Evolutionary conservation across 2,888 invertebrate genomes (phyloP), one percentile per base, ranked within the genome.

Genomic region (Rhagonycha fulva): DNA sequence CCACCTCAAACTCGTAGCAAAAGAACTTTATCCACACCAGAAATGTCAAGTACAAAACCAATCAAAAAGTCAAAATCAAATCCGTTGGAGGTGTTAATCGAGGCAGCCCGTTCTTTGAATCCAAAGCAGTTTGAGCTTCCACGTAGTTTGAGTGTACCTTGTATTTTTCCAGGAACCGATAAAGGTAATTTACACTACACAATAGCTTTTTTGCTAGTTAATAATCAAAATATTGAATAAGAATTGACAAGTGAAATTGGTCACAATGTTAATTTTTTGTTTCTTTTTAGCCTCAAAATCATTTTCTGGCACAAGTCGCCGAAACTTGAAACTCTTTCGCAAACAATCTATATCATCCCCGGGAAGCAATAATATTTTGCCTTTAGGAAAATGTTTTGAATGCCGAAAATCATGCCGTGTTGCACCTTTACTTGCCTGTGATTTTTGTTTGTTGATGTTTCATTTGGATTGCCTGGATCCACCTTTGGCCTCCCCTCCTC

Each of bases 381-480:
- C 97, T 0, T 95, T 95, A 0, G 93, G 93, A 86, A 89, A 94
- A 10, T 98, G 98, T 88, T 95, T 93, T 86, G 93, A 94, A 82
- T 98, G 98, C 85, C 90, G 91, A 75, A 94, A 93, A 83, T 96
- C 96, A 14, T 97, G 97, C 87, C 92, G 95, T 82, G 90, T 91
- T 72, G 96, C 95, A 0, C 95, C 97, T 0, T 89, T 98, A 81
- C 89, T 98, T 69, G 94, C 96, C 78, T 99, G 98, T 87, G 98
- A 98, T 89, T 98, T 95, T 88, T 99, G 99, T 86, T 94, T 96
- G 0, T 88, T 95, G 74, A 91, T 93, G 81, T 98, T 94, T 86
- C 99, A 99, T 87, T 92, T 95, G 89, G 98, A 99, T 87, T 99
- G 99, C 85, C 87, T 98, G 78, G 94, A 97, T 86, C 98, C 98